Conservation (phyloP, 2,888 invertebrate genomes). For the Calameuta idolon region DNA sequence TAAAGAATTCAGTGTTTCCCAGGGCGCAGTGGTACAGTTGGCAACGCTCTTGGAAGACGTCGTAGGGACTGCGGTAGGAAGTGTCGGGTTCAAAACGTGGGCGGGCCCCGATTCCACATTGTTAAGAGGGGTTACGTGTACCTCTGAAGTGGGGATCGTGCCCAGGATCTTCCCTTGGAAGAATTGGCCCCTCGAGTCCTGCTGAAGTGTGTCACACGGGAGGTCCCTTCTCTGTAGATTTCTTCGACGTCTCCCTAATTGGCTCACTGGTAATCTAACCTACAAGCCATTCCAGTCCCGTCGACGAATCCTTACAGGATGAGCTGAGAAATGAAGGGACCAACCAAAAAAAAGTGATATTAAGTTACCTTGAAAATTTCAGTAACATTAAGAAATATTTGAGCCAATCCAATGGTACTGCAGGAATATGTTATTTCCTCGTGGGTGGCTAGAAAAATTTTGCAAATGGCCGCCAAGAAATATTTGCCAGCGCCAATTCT, state of each 20-base stretch:
- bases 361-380: neutral
- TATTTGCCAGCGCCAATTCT: neutral
- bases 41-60: neutral
- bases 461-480: neutral
- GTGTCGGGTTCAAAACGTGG: slow-evolving; percentile 26
- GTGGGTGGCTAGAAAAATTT: neutral
- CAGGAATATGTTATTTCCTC: neutral
- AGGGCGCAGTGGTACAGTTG: neutral
- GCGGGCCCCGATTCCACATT: slow-evolving; percentile 36
- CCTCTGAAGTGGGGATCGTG: slow-evolving; percentile 33
- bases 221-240: slow-evolving; percentile 22
- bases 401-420: neutral
- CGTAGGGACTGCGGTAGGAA: neutral
- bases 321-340: neutral
- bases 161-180: slow-evolving; percentile 26
- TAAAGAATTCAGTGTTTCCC: neutral
- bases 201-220: slow-evolving; percentile 27
- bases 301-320: neutral
- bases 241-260: neutral
- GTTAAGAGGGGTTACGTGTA: slow-evolving; percentile 19
- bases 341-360: neutral
- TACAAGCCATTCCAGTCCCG: neutral
- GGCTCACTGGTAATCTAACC: neutral
- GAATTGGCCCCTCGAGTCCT: slow-evolving; percentile 32
- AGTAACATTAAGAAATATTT: neutral